These are phyloP conservation scores for Beris morrisii DNA, from an alignment of 2,888 invertebrate species.

Conservation along the genomic window DNA sequence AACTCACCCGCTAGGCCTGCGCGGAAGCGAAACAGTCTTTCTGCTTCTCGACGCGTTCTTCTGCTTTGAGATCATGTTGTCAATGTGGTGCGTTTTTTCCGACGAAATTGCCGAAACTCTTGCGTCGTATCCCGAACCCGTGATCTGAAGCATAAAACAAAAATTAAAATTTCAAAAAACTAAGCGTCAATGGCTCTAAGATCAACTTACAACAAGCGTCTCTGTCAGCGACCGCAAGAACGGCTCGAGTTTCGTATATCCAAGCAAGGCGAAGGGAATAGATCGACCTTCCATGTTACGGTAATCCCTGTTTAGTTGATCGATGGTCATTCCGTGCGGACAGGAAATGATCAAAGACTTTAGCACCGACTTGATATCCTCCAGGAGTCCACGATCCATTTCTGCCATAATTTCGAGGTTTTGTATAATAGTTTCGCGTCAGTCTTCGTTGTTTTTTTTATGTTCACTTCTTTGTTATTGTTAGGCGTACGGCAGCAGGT, in stretches of 20 bases:
- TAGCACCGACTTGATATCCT: constrained; percentile 33
- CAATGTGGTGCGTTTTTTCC: constrained; percentile 42
- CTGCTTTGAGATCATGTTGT: constrained; percentile 37
- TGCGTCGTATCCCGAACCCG: constrained; percentile 28
- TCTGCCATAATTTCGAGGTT: not conserved
- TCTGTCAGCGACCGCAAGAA: constrained; percentile 35
- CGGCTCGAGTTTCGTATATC: constrained; percentile 32
- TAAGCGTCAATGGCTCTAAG: not conserved
- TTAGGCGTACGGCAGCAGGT: not conserved
- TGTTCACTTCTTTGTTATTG: not conserved
- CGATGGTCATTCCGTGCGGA: constrained; percentile 35
- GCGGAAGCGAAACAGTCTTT: not conserved
- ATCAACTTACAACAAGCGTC: constrained; percentile 33
- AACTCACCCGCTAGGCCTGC: not conserved
- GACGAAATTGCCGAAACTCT: constrained; percentile 26
- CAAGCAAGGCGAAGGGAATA: constrained; percentile 35
- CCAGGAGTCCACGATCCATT: constrained; percentile 31
- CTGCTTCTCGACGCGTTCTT: constrained; percentile 30
- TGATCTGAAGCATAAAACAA: constrained; percentile 17
- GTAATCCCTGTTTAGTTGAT: constrained; percentile 35
- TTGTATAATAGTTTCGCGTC: too few relatives aligned
- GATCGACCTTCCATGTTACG: constrained; percentile 30
- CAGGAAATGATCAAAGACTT: constrained; percentile 36
- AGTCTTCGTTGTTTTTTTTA: not conserved
- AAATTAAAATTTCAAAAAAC: not conserved